These are phyloP conservation scores for Drosophila burlai DNA, from an alignment of 1,140 invertebrate species.

Conservation along the genomic window DNA sequence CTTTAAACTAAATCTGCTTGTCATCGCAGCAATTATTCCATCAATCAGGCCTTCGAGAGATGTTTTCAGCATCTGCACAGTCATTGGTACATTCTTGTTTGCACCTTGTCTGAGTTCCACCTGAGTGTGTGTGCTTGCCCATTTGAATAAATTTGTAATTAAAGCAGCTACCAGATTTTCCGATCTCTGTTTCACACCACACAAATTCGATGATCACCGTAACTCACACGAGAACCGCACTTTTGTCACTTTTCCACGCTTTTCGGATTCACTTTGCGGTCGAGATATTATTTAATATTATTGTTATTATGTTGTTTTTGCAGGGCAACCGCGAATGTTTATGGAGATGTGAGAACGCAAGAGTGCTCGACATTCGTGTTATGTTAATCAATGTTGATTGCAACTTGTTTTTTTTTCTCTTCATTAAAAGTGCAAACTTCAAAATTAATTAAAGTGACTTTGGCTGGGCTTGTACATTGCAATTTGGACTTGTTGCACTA, in stretches of 20 bases:
- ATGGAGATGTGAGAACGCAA: constrained; percentile 34
- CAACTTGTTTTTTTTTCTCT: constrained; percentile 43
- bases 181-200: constrained; percentile 43
- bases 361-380: constrained; percentile 57
- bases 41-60: constrained; percentile 35
- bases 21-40: constrained; percentile 49
- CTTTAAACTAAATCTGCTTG: constrained; percentile 32
- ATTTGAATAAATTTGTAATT: constrained; percentile 80
- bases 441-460: constrained; percentile 68
- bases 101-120: constrained; percentile 4
- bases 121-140: constrained; percentile 25
- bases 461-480: constrained; percentile 49
- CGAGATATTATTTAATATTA: constrained; percentile 49
- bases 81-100: constrained; percentile 32
- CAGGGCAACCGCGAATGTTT: constrained; percentile 42
- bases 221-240: constrained; percentile 79
- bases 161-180: constrained; percentile 64
- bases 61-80: constrained; percentile 22
- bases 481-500: constrained; percentile 58
- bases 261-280: constrained; percentile 56
- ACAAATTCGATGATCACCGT: constrained; percentile 34
- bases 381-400: constrained; percentile 79
- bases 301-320: constrained; percentile 21
- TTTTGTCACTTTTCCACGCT: constrained; percentile 77
- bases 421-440: constrained; percentile 77